These are phyloP conservation scores for Sycophila texana DNA, from an alignment of 2,888 invertebrate genomes.

Conservation along the genomic window DNA sequence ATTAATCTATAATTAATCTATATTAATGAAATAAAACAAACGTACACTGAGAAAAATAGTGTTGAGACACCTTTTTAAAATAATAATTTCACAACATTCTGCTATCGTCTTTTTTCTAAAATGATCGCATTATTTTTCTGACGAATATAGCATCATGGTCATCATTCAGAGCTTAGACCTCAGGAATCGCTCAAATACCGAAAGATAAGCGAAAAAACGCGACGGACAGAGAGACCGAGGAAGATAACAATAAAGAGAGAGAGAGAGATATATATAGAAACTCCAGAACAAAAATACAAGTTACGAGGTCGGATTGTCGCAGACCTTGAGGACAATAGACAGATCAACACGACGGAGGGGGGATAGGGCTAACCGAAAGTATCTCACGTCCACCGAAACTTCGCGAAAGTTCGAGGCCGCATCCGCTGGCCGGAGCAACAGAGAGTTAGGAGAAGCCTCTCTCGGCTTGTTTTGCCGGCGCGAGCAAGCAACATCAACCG, in stretches of 20 bases:
- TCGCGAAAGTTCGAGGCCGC: constrained; percentile 4
- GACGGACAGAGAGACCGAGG: neutral
- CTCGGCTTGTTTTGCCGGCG: constrained; percentile 25
- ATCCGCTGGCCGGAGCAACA: neutral
- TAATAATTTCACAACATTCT: no score
- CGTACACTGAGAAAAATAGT: no score
- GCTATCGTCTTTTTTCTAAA: no score
- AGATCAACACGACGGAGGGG: constrained; percentile 29
- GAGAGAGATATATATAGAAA: no score
- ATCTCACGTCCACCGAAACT: constrained; percentile 4
- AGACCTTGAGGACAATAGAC: constrained; percentile 40
- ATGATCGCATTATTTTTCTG: no score
- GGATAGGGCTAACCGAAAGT: neutral
- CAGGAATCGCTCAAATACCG: no score
- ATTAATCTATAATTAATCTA: no score
- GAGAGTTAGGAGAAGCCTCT: constrained; percentile 19
- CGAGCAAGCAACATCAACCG: constrained; percentile 6
- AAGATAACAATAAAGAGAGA: neutral
- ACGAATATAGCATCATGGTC: no score
- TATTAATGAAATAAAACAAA: no score
- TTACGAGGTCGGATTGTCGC: neutral
- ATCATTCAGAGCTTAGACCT: no score
- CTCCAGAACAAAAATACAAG: constrained; percentile 35
- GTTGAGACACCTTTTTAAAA: no score
- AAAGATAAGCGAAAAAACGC: no score